A percentile compares a stretch with the other conserved stretches of the same genome.
These are phyloP conservation scores for Sebastes minor DNA, from an alignment of 2,797 vertebrate genomes.

Conservation along the genomic window DNA sequence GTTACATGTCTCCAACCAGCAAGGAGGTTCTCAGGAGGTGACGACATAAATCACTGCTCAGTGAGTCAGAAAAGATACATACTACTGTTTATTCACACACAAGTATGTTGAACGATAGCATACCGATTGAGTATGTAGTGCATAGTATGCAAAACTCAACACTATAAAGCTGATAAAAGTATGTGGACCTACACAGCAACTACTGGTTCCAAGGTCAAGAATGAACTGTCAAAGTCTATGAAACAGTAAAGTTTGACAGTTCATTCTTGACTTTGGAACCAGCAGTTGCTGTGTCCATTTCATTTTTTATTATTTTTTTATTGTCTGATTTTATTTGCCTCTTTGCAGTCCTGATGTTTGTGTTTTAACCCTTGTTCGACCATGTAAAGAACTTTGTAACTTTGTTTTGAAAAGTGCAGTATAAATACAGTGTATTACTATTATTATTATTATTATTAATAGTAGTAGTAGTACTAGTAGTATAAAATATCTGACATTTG, in stretches of 20 bases:
- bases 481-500: not conserved
- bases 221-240: not conserved
- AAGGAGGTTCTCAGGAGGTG: too few relatives aligned
- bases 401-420: too few relatives aligned
- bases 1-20: too few relatives aligned
- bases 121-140: too few relatives aligned
- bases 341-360: not conserved
- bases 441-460: accelerated
- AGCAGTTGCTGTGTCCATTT: too few relatives aligned
- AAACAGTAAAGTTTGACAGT: too few relatives aligned
- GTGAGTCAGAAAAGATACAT: too few relatives aligned
- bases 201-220: not conserved
- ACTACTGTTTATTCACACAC: too few relatives aligned
- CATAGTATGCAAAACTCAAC: not conserved
- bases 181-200: not conserved
- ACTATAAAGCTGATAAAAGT: not conserved
- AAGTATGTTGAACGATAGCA: too few relatives aligned
- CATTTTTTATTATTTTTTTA: too few relatives aligned
- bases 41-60: too few relatives aligned
- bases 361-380: not conserved
- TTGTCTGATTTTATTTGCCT: not conserved
- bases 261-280: too few relatives aligned
- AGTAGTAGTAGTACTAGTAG: not conserved
- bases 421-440: not conserved
- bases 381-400: not conserved